A percentile compares a stretch with the other conserved stretches of the same genome.
phyloP scores from a whole-genome alignment of 2,797 vertebrate genomes.

The Channallabes apus region DNA sequence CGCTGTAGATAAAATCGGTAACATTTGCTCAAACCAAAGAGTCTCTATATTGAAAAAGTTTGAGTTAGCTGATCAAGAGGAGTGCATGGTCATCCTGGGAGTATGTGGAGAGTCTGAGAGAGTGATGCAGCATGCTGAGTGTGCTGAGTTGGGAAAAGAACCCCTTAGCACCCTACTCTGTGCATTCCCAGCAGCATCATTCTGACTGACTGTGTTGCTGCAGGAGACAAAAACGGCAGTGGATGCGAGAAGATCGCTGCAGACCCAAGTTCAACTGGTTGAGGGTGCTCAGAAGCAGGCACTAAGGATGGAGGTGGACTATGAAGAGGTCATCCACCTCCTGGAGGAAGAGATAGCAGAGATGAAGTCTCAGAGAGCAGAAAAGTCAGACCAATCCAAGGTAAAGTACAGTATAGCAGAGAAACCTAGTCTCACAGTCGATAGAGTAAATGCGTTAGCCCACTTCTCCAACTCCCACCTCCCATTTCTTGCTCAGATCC shows the following conservation, averaged over 20 bases:
- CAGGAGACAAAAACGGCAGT: slow-evolving; percentile 83
- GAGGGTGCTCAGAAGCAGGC: slow-evolving; percentile 88
- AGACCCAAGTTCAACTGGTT: slow-evolving; percentile 81
- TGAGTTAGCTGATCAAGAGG: slow-evolving; percentile 14
- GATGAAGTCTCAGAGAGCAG: slow-evolving; percentile 84
- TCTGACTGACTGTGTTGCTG: slow-evolving; percentile 41
- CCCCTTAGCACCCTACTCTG: slow-evolving; percentile 33
- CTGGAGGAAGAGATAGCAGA: slow-evolving; percentile 89
- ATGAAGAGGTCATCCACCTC: slow-evolving; percentile 90
- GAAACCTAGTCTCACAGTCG: background rate
- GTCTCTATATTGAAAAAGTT: background rate
- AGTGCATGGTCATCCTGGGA: slow-evolving; percentile 47
- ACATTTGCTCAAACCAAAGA: background rate
- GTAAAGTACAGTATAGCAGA: slow-evolving; percentile 62
- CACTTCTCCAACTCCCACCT: slow-evolving; percentile 20
- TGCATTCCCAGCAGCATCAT: slow-evolving; percentile 38
- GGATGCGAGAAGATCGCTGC: slow-evolving; percentile 81
- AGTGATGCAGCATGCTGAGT: slow-evolving; percentile 14
- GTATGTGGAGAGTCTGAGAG: slow-evolving; percentile 20
- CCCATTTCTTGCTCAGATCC: slow-evolving; percentile 19
- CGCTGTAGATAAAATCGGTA: slow-evolving; percentile 1
- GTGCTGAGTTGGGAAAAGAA: slow-evolving; percentile 40
- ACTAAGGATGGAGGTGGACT: slow-evolving; percentile 91
- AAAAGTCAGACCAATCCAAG: slow-evolving; percentile 76
- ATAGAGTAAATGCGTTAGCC: slow-evolving; percentile 2